Evolutionary conservation across 92 coral and sea anemone genomes (phyloP).

Genomic region (Umimayanthus chanpuru): DNA sequence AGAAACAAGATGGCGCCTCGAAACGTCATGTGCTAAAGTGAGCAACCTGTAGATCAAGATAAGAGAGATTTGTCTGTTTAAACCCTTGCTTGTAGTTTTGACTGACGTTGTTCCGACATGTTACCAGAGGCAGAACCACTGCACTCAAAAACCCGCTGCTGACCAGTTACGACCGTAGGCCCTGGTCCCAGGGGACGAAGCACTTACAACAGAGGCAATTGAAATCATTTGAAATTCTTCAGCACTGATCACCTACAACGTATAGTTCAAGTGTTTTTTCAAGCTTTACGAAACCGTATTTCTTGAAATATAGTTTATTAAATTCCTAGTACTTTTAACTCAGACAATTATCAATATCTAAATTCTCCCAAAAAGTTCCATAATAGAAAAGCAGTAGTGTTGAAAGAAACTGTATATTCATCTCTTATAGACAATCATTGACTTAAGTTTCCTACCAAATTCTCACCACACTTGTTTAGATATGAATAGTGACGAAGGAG

Average conservation of each 20-base stretch:
- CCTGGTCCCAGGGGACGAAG: background rate
- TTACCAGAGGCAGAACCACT: background rate
- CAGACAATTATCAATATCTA: background rate
- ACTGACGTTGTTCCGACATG: too few relatives aligned
- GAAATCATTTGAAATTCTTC: background rate
- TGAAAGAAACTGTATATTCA: background rate
- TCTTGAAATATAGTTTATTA: background rate
- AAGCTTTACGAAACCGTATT: too few relatives aligned
- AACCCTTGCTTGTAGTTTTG: too few relatives aligned
- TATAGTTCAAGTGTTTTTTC: background rate
- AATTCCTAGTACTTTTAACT: background rate
- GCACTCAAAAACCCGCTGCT: background rate
- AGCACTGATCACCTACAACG: background rate
- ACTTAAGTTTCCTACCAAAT: background rate
- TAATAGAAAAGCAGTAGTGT: background rate
- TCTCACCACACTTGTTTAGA: background rate
- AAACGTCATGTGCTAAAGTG: too few relatives aligned
- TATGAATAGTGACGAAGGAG: background rate
- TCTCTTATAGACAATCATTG: background rate
- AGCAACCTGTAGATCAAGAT: too few relatives aligned
- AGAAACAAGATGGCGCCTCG: too few relatives aligned
- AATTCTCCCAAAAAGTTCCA: background rate
- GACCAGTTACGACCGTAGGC: background rate
- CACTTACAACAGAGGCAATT: background rate
- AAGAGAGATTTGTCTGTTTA: too few relatives aligned